Evolutionary conservation across 2,113 vertebrate species (phyloP).

Genomic region (Rhadina sibilatrix): DNA sequence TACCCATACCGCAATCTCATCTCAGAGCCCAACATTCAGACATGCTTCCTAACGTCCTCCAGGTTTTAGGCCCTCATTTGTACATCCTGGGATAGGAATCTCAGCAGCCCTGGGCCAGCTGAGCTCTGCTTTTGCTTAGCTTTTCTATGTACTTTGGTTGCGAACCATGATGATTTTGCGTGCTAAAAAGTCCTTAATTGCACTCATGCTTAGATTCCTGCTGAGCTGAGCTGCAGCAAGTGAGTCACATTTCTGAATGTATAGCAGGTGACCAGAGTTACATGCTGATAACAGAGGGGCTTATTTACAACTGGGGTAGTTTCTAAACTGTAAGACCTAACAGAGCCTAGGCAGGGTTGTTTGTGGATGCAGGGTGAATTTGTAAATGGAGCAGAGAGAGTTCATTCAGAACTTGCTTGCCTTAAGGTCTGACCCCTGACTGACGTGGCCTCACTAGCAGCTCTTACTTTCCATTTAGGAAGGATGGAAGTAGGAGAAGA

Average conservation of each 20-base stretch:
- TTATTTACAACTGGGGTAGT: background rate
- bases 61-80: background rate
- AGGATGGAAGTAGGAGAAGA: background rate
- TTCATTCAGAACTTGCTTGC: background rate
- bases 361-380: background rate
- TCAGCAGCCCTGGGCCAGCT: background rate
- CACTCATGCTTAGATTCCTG: background rate
- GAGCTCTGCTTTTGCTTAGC: background rate
- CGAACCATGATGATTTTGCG: background rate
- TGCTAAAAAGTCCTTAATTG: background rate
- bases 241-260: background rate
- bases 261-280: background rate
- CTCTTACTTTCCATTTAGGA: rapidly evolving
- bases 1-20: background rate
- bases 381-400: background rate
- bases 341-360: background rate
- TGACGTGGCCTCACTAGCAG: rapidly evolving
- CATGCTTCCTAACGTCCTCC: background rate
- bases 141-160: background rate
- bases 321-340: background rate
- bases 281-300: background rate
- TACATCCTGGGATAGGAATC: background rate
- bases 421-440: background rate
- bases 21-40: background rate
- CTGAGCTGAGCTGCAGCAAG: background rate